Evolutionary conservation across 1,140 invertebrate genomes (phyloP), one percentile per base, ranked within the genome.

Genomic region (Brachionus calyciflorus): DNA sequence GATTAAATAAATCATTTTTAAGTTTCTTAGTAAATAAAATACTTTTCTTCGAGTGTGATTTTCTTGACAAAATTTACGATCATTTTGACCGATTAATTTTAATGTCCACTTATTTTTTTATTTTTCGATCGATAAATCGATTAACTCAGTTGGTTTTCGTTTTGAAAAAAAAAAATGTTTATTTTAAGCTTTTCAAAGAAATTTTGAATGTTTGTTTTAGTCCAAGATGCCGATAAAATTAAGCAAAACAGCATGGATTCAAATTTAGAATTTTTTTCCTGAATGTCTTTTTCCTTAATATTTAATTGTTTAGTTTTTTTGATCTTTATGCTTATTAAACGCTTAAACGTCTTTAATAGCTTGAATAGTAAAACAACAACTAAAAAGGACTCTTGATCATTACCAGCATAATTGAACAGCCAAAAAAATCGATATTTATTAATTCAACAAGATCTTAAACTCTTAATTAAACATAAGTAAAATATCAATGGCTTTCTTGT

Each of bases 321-420:
- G 55, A 60, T 60, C 55, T 60, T 60, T 60, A 60, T 60, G 55
- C 17, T 30, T 19, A 33, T n/a, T 60, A n/a, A 17, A 60, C 33
- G 55, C 55, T n/a, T n/a, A n/a, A n/a, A n/a, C n/a, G n/a, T n/a
- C 12, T 30, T 60, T 60, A n/a, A 60, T 19, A 17, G 9, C 17
- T 60, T 60, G 37, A 60, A 33, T 60, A 33, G 28, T 60, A 33
- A 30, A 60, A 12, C 55, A 60, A 60, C 33, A 60, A 33, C 19
- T 17, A 28, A 37, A 33, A 33, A 37, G 3, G 24, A 26, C 46
- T 19, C 19, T 46, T 24, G 26, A 30, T 33, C 28, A 46, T 44
- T 70, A 46, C 26, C 24, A 48, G 46, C 44, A 19, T 33, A 70
- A 48, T 70, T 51, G 65, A 51, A 70, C 48, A 28, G 65, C 44